Percentiles rank a stretch among this genome's conserved stretches.
Evolutionary conservation across 2,113 vertebrate species (phyloP).

Genomic region (Brachyistius frenatus): DNA sequence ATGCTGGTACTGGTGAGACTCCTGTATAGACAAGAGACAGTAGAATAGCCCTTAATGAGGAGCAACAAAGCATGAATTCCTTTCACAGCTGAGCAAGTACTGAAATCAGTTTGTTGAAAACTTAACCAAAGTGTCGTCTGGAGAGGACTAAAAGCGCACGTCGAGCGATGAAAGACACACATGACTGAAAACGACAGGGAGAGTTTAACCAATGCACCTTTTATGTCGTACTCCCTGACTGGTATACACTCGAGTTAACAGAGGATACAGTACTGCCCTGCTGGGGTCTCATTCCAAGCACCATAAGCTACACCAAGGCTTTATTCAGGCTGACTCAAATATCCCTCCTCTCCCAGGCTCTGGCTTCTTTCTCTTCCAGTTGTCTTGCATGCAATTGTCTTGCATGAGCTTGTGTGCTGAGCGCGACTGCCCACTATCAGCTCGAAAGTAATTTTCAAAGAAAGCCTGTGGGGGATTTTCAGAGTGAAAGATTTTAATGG

Average conservation of each 20-base stretch:
- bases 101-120: slow-evolving; percentile 64
- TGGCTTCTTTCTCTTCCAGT: slow-evolving; percentile 33
- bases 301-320: slow-evolving; percentile 45
- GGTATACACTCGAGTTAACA: slow-evolving; percentile 64
- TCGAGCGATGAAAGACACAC: slow-evolving; percentile 49
- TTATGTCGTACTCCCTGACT: slow-evolving; percentile 51
- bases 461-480: slow-evolving; percentile 28
- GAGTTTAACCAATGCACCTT: slow-evolving; percentile 54
- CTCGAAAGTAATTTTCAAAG: slow-evolving; percentile 46
- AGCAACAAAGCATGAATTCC: slow-evolving; percentile 42
- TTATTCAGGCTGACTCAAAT: slow-evolving; percentile 44
- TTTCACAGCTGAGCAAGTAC: slow-evolving; percentile 47
- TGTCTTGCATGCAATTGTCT: slow-evolving; percentile 46
- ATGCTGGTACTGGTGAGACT: slow-evolving; percentile 27
- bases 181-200: slow-evolving; percentile 59
- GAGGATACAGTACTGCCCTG: slow-evolving; percentile 60
- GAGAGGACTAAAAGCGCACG: slow-evolving; percentile 57
- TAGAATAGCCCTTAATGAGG: slow-evolving; percentile 37
- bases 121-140: slow-evolving; percentile 46
- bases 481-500: slow-evolving; percentile 29
- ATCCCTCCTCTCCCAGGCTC: slow-evolving; percentile 47
- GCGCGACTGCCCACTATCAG: slow-evolving; percentile 45
- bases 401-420: slow-evolving; percentile 41
- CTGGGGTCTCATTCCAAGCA: slow-evolving; percentile 65
- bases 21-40: slow-evolving; percentile 16